A percentile compares a stretch with the other conserved stretches of the same genome.
Evolutionary conservation across 2,797 vertebrate genomes (phyloP).

Genomic region (Crax fasciolata): DNA sequence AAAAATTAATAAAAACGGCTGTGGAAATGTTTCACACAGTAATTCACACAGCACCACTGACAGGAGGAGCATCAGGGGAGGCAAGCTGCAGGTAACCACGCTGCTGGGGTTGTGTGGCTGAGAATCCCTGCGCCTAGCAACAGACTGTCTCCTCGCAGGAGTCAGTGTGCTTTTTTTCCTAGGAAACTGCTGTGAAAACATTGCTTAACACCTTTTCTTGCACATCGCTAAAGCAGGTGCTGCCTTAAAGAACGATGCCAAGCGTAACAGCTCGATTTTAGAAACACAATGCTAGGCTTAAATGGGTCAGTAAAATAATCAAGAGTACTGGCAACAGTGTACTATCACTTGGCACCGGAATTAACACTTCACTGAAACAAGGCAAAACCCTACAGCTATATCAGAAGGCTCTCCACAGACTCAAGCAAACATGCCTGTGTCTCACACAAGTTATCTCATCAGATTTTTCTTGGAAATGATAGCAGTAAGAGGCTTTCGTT

Average conservation of each 20-base stretch:
- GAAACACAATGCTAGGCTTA: not conserved
- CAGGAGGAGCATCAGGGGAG: accelerated
- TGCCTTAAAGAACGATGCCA: not conserved
- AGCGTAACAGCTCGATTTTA: constrained; percentile 1
- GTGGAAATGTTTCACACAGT: not conserved
- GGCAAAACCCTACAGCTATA: not conserved
- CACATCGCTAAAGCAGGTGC: not conserved
- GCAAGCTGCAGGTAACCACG: accelerated
- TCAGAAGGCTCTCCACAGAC: not conserved
- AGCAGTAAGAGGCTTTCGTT: not conserved
- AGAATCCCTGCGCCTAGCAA: not conserved
- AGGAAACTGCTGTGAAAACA: not conserved
- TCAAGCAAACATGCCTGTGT: not conserved
- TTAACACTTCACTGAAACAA: not conserved
- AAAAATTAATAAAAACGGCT: not conserved
- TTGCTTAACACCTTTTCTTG: not conserved
- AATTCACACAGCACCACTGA: accelerated
- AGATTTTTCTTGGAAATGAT: not conserved
- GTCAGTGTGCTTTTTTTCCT: not conserved
- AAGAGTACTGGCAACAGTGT: not conserved
- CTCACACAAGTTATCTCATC: not conserved
- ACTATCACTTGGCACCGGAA: not conserved
- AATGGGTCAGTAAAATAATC: constrained; percentile 30
- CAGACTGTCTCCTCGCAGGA: not conserved
- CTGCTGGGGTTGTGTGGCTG: accelerated